Base-by-base conservation (phyloP, 1,140 invertebrate species). In the Drosophila navojoa region DNA sequence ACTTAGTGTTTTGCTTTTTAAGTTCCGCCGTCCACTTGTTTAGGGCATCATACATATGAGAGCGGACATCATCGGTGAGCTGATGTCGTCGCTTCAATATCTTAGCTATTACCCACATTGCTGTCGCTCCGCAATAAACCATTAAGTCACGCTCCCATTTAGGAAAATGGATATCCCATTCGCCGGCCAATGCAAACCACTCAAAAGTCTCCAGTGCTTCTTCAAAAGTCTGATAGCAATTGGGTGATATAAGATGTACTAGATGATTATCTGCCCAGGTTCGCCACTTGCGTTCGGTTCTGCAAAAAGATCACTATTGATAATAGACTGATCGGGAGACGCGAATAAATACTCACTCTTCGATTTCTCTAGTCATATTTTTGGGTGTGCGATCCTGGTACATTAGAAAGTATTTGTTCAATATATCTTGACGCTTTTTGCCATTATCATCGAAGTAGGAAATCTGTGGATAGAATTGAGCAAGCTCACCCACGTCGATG, bases 321-420 rank as follows among this genome's bases (percentile, higher is more conserved):
- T 13, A 38, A 11, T 47, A 13, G 0, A 3, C 5, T 49, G 3
- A 10, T 3, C 0, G 6, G 7, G 1, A 19, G 19, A 10, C 1
- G 1, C 19, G 4, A 38, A 3, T 45, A 45, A 9, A 44, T 7
- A 94, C 94, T 94, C 92, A 96, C 96, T 93, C 92, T 73, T 96
- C 93, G 11, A 93, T 92, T 69, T 95, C 93, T 67, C 94, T 93
- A 16, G 94, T 93, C 66, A 92, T 92, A 38, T 93, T 90, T 78
- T 94, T 92, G 3, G 93, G 93, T 9, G 93, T 86, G 45, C 92
- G 85, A 11, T 95, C 94, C 86, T 95, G 94, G 90, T 90, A 96
- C 98, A 99, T 99, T 0, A 99, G 90, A 90, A 97, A 99, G 93
- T 99, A 99, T 92, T 97, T 97, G 92, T 99, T 99, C 77, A 98